Conservation (phyloP, 2,797 vertebrate genomes). For the Pangasius larnaudii region DNA sequence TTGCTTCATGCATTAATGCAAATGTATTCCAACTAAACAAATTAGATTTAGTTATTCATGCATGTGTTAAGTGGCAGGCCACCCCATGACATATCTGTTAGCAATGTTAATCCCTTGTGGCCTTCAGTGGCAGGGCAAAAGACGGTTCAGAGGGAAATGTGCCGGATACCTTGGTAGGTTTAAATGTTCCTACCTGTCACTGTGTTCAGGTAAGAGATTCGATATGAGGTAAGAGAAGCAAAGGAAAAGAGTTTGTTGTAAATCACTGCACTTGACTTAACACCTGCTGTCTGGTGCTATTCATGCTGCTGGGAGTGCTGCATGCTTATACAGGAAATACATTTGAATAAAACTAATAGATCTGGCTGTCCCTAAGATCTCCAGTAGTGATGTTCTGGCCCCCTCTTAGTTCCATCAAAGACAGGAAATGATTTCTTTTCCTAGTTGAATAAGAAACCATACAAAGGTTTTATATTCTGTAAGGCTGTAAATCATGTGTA, state of each 20-base stretch:
- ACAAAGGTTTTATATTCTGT: background rate
- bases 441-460: background rate
- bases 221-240: background rate
- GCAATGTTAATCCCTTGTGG: conserved; percentile 34
- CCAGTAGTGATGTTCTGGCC: conserved; percentile 7
- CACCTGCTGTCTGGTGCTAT: background rate
- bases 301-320: conserved; percentile 16
- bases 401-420: background rate
- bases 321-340: conserved; percentile 35
- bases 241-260: background rate
- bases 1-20: conserved; percentile 50
- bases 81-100: conserved; percentile 48
- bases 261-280: conserved; percentile 30
- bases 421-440: conserved; percentile 19
- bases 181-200: background rate
- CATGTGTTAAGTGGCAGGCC: conserved; percentile 30
- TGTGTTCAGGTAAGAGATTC: background rate
- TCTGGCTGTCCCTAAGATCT: conserved; percentile 18
- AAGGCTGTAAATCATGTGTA: background rate
- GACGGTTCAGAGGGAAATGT: background rate
- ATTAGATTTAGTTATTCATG: conserved; percentile 48
- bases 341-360: conserved; percentile 48
- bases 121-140: background rate
- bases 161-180: background rate
- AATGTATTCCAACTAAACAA: conserved; percentile 44